A percentile compares a stretch with the other conserved stretches of the same genome.
Conservation (phyloP, 2,113 vertebrate species). For the Dipodomys merriami region DNA sequence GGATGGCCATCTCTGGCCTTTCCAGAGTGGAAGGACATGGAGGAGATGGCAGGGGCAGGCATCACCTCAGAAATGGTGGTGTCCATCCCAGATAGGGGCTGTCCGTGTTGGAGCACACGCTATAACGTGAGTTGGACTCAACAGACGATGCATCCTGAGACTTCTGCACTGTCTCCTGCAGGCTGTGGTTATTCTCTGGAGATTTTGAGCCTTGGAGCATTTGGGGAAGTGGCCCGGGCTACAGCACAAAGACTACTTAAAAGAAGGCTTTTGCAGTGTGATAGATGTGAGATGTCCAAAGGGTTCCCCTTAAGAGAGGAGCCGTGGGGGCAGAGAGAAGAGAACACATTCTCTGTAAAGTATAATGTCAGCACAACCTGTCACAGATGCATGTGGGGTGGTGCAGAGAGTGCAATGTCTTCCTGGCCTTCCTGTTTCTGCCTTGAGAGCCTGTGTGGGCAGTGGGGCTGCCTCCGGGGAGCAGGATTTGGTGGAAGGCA, state of each 20-base stretch:
- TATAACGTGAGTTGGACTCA: not conserved
- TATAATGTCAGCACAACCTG: not conserved
- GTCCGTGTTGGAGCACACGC: not conserved
- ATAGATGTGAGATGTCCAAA: too few species aligned
- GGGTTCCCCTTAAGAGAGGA: not conserved
- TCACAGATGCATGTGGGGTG: accelerated
- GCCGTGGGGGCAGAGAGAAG: not conserved
- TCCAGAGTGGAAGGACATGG: not conserved
- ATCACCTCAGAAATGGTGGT: not conserved
- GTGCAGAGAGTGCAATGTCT: not conserved
- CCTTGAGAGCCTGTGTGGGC: not conserved
- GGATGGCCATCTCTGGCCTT: not conserved
- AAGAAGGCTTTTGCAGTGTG: not conserved
- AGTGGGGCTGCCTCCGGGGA: not conserved
- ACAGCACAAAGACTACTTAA: accelerated
- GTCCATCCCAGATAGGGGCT: accelerated
- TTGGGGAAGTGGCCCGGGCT: not conserved
- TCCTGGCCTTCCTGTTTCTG: not conserved
- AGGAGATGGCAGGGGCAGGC: not conserved
- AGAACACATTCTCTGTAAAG: not conserved
- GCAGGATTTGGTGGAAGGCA: not conserved
- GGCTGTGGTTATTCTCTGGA: accelerated
- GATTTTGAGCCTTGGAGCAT: not conserved
- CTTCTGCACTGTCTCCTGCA: not conserved
- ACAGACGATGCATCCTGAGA: not conserved